Evolutionary conservation across 1,140 invertebrate species (phyloP).

Genomic region (Trichomalopsis sarcophagae): DNA sequence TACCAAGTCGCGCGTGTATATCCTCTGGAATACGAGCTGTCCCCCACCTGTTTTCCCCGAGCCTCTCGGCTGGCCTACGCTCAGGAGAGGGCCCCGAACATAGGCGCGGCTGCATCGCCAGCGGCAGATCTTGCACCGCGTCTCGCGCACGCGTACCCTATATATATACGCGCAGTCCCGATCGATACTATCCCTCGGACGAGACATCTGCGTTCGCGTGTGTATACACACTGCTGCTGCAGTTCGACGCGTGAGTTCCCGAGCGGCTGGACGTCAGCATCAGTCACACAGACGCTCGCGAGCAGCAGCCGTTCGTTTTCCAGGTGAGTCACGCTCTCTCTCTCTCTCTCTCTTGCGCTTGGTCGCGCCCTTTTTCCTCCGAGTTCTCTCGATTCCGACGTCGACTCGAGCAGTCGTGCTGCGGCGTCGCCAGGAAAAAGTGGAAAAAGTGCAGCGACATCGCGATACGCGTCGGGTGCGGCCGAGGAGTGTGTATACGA

Average conservation of each 20-base stretch:
- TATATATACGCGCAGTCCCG: background rate
- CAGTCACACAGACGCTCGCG: background rate
- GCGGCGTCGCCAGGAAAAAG: too few species aligned
- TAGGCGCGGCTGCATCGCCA: constrained; percentile 3
- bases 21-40: background rate
- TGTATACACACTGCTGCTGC: too few species aligned
- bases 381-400: too few species aligned
- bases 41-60: constrained; percentile 66
- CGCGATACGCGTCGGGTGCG: background rate
- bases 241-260: background rate
- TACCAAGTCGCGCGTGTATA: constrained; percentile 35
- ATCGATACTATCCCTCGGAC: background rate
- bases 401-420: too few species aligned
- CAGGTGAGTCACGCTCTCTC: constrained; percentile 13
- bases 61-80: constrained; percentile 57
- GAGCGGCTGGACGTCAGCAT: too few species aligned
- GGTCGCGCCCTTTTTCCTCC: background rate
- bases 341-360: background rate
- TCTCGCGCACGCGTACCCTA: background rate
- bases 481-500: too few species aligned
- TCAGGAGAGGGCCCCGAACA: constrained; percentile 49
- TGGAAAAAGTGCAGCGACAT: too few species aligned
- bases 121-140: background rate
- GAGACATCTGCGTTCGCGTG: background rate
- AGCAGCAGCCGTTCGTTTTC: background rate